phyloP scores from a whole-genome alignment of 2,113 vertebrate genomes.

The Orientallactaga bullata region DNA sequence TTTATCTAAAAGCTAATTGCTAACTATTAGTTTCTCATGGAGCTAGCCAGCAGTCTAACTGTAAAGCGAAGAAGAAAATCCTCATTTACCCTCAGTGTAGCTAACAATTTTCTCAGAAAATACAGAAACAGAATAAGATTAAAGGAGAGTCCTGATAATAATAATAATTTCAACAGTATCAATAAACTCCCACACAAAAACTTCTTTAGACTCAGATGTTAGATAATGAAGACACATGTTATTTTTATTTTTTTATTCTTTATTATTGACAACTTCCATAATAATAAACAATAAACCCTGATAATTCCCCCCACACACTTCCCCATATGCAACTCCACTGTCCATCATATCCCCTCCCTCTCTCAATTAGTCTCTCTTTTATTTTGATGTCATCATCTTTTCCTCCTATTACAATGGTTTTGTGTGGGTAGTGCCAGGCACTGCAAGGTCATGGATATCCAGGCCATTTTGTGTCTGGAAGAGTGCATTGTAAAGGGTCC shows the following conservation, averaged over 20 bases:
- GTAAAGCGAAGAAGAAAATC: slow-evolving; percentile 1
- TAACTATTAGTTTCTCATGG: background rate
- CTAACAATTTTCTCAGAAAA: slow-evolving; percentile 39
- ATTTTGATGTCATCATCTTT: no score
- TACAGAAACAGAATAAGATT: background rate
- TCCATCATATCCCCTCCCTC: no score
- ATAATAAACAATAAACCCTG: no score
- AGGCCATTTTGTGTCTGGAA: no score
- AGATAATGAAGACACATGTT: slow-evolving; percentile 31
- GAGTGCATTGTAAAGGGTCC: no score
- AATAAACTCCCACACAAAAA: slow-evolving; percentile 46
- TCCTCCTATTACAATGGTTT: no score
- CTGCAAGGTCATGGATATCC: no score
- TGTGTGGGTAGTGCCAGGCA: no score
- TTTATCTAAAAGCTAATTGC: slow-evolving; percentile 68
- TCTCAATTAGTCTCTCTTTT: no score
- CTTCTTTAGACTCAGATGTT: background rate
- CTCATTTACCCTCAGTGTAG: background rate
- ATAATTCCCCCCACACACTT: no score
- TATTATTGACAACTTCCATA: no score
- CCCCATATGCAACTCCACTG: no score
- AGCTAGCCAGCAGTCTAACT: slow-evolving; percentile 13
- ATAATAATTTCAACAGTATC: background rate
- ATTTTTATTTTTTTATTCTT: background rate
- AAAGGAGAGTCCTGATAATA: background rate